Evolutionary conservation across 2,113 vertebrate genomes (phyloP).

Genomic region (pig (Sus scrofa)): DNA sequence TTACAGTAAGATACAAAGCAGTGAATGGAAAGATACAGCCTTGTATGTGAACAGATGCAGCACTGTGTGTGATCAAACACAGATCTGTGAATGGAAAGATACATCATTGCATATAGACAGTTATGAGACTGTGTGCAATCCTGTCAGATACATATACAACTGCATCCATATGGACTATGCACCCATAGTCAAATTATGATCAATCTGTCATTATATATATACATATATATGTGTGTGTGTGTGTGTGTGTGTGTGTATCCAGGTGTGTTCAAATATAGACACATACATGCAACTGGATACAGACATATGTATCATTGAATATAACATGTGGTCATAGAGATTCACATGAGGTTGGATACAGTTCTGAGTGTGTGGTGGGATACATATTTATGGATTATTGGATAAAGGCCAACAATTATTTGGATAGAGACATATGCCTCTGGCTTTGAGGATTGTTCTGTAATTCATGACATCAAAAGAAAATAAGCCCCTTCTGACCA

Average conservation of each 20-base stretch:
- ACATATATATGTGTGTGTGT: too few relatives aligned
- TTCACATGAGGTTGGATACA: neutral
- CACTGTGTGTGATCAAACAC: neutral
- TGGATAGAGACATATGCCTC: neutral
- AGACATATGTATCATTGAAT: neutral
- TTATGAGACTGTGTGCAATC: neutral
- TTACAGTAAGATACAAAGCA: neutral
- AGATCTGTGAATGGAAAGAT: neutral
- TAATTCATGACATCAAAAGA: neutral
- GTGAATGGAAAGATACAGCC: neutral
- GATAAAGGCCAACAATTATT: neutral
- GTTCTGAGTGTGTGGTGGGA: neutral
- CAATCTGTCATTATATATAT: neutral
- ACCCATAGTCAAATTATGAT: neutral
- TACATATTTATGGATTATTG: neutral
- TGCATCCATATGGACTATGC: neutral
- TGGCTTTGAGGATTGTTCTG: neutral
- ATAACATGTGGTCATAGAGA: neutral
- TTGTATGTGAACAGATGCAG: neutral
- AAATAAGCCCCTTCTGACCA: neutral
- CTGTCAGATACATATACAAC: neutral
- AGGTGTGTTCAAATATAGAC: neutral
- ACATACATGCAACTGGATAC: neutral
- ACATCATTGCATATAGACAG: neutral
- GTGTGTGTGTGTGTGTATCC: too few relatives aligned